Conservation (phyloP, 1,140 invertebrate species). For the Agrypnia vestita region DNA sequence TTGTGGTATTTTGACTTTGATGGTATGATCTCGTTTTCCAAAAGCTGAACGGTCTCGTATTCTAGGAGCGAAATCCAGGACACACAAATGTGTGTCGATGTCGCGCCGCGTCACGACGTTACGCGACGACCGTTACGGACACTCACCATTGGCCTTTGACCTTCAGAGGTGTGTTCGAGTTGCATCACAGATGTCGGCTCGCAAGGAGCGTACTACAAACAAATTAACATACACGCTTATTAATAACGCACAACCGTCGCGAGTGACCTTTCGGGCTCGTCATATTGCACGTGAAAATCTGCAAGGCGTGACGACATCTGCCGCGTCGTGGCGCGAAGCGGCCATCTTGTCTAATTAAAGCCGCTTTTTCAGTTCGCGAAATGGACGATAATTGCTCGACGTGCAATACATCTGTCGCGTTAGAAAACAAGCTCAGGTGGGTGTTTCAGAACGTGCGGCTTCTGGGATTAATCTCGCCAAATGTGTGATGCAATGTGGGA, state of each 20-base stretch:
- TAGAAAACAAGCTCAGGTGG: neutral
- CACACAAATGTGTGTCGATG: no score
- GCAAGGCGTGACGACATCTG: constrained; percentile 36
- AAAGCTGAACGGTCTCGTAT: no score
- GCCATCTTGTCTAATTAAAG: constrained; percentile 17
- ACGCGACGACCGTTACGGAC: neutral
- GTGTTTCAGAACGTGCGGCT: no score
- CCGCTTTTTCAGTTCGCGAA: constrained; percentile 22
- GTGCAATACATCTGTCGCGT: constrained; percentile 27
- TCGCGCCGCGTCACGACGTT: no score
- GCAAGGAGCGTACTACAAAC: constrained; percentile 10
- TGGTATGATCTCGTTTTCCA: no score
- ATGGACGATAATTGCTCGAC: neutral
- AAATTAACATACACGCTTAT: constrained; percentile 25
- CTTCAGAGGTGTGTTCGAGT: neutral
- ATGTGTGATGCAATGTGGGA: no score
- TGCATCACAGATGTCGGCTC: constrained; percentile 23
- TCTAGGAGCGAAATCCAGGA: no score
- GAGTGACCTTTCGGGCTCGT: constrained; percentile 44
- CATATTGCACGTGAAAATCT: constrained; percentile 45
- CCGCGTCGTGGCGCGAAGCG: neutral
- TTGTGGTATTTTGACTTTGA: no score
- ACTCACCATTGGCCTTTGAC: neutral
- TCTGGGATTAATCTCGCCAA: no score
- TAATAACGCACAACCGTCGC: constrained; percentile 42